These are phyloP conservation scores for Channa maculata DNA, from an alignment of 2,113 vertebrate genomes.

Conservation along the genomic window DNA sequence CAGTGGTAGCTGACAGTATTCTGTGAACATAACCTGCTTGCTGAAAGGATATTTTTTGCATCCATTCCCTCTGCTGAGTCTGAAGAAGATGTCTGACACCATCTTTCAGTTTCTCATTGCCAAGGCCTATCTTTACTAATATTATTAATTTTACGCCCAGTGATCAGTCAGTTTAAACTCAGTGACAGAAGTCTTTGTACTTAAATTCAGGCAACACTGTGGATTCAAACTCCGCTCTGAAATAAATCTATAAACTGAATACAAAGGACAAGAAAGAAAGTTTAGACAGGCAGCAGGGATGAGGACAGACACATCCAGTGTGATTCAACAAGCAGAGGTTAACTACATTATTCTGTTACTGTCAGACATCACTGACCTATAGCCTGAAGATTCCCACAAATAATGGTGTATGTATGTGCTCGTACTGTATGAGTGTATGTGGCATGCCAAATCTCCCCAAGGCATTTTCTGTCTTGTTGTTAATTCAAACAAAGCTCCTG, in stretches of 20 bases:
- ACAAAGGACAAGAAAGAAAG: not conserved
- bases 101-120: no score
- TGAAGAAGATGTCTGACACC: no score
- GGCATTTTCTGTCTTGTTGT: constrained; percentile 30
- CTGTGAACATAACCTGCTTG: no score
- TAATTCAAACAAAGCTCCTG: constrained; percentile 7
- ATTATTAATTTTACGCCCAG: no score
- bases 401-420: not conserved
- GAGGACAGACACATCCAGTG: constrained; percentile 6
- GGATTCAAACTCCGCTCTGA: no score
- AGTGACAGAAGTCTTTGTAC: not conserved
- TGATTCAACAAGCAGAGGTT: constrained; percentile 50
- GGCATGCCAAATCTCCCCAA: constrained; percentile 4
- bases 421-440: constrained; percentile 5
- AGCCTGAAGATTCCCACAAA: constrained; percentile 47
- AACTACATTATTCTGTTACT: constrained; percentile 50
- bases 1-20: no score
- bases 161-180: no score
- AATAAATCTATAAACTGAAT: not conserved
- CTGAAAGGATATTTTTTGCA: no score
- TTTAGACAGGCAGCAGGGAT: not conserved
- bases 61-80: no score
- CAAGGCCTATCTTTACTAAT: no score
- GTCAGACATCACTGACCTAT: constrained; percentile 57
- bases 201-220: no score